Conservation (phyloP, 1,140 invertebrate genomes). For the Yoshiicerus persimilis region DNA sequence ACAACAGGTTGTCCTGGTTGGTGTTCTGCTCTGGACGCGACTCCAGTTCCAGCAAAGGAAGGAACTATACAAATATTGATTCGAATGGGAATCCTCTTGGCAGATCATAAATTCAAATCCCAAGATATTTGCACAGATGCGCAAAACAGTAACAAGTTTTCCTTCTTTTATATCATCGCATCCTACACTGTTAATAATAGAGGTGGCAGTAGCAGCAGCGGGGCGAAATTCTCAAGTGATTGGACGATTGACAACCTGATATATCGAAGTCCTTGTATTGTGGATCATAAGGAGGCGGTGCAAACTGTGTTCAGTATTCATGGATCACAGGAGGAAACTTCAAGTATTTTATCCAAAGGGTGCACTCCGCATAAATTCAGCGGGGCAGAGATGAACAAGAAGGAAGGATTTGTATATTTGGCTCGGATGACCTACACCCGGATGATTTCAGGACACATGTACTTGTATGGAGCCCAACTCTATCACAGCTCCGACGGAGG, state of each 20-base stretch:
- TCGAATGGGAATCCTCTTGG: background rate
- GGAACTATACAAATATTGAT: background rate
- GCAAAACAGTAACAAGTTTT: background rate
- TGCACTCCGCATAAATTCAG: background rate
- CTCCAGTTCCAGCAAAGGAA: background rate
- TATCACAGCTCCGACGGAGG: conserved; percentile 16
- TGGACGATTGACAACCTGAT: background rate
- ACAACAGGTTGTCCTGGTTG: background rate
- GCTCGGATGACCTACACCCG: conserved; percentile 5
- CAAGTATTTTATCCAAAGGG: too few relatives aligned
- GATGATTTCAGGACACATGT: background rate
- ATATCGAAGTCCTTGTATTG: background rate
- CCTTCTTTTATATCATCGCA: background rate
- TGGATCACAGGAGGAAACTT: background rate
- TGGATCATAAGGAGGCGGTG: background rate
- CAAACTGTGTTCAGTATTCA: background rate
- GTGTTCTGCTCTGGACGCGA: background rate
- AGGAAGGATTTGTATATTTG: background rate
- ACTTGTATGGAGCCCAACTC: background rate
- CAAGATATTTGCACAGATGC: too few relatives aligned
- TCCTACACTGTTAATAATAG: background rate
- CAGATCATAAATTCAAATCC: too few relatives aligned
- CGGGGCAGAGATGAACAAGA: background rate
- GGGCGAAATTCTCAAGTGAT: too few relatives aligned
- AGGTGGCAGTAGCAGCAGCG: too few relatives aligned